Evolutionary conservation across 2,888 invertebrate species (phyloP), one percentile per base, ranked within the genome.

Genomic region (Sarcophaga carnaria): DNA sequence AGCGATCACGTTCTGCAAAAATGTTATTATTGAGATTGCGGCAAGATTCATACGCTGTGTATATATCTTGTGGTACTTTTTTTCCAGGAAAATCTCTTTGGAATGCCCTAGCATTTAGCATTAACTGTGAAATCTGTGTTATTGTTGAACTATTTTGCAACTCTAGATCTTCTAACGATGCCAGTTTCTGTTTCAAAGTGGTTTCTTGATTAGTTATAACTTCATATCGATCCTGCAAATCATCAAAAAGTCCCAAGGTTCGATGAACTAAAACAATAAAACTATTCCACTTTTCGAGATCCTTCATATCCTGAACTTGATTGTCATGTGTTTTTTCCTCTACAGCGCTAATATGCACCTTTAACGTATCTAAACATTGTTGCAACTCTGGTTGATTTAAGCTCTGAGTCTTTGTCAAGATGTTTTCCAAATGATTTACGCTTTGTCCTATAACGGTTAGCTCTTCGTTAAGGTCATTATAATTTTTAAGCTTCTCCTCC

Each of bases 21-120:
- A 97, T 95, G 25, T 94, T 94, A 88, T 96, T 95, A 89, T 97
- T 97, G 10, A 97, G 94, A 89, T 95, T 95, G 91, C 95, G 96
- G 1, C 95, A 95, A 22, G 94, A 94, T 88, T 97, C 97, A 85
- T 96, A 95, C 64, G 95, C 95, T 14, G 92, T 92, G 90, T 96
- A 96, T 0, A 96, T 94, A 88, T 96, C 95, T 72, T 95, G 93
- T 0, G 97, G 97, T 59, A 93, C 95, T 90, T 95, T 95, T 88
- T 95, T 95, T 37, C 95, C 95, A 0, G 97, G 96, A 91, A 96
- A 96, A 89, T 95, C 95, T 88, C 96, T 95, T 74, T 96, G 93
- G 66, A 97, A 93, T 72, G 94, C 94, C 82, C 95, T 95, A 27
- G 96, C 96, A 17, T 94, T 94, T 62, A 95, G 94, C 72, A 96